These are phyloP conservation scores for Lacerta agilis DNA, from an alignment of 2,797 vertebrate species.

Conservation along the genomic window DNA sequence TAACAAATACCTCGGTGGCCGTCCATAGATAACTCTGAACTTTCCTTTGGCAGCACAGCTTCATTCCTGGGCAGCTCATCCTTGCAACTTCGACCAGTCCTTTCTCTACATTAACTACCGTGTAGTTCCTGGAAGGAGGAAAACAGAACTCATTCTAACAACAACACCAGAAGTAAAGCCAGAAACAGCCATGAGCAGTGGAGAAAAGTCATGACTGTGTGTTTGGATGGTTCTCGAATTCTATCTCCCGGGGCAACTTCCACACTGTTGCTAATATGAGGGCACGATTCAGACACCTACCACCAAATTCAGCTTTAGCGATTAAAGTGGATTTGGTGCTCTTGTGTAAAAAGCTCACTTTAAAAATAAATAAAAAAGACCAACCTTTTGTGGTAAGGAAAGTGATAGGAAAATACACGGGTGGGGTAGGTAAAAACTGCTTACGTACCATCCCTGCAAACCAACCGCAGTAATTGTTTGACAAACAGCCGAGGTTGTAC, in stretches of 20 bases:
- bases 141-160: background rate
- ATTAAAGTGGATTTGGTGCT: too few relatives aligned
- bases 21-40: slow-evolving; percentile 90
- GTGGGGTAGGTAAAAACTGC: too few relatives aligned
- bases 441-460: too few relatives aligned
- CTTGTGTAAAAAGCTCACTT: too few relatives aligned
- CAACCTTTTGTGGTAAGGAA: too few relatives aligned
- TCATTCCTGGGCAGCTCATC: slow-evolving; percentile 89
- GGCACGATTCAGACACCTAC: too few relatives aligned
- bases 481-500: too few relatives aligned
- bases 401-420: too few relatives aligned
- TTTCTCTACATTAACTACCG: slow-evolving; percentile 91
- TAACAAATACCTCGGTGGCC: slow-evolving; percentile 87
- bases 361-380: too few relatives aligned
- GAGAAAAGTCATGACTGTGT: too few relatives aligned
- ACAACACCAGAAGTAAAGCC: background rate
- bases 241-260: background rate
- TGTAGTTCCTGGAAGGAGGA: slow-evolving; percentile 87
- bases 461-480: too few relatives aligned
- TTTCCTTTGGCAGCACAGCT: slow-evolving; percentile 91
- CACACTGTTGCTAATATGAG: background rate
- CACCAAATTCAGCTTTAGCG: too few relatives aligned
- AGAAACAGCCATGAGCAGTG: fast-evolving
- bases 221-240: background rate
- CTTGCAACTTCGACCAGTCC: slow-evolving; percentile 90